Base-by-base conservation (phyloP, 1,140 invertebrate genomes). In the Chrysopa pallens region DNA sequence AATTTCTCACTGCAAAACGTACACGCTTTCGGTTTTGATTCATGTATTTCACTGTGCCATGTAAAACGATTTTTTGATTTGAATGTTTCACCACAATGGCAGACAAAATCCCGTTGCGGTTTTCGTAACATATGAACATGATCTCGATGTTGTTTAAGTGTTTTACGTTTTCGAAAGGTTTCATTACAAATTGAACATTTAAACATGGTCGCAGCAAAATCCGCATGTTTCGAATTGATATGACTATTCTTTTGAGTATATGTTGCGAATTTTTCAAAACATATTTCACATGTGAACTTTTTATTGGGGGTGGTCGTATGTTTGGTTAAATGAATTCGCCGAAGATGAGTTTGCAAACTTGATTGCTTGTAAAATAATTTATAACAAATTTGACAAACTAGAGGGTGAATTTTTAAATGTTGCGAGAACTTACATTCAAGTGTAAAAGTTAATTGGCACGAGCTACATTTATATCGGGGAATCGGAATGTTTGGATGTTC, bases 41-140 rank as follows among this genome's bases (percentile, higher is more conserved):
- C 80, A 60, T 90, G 86, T 0, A 77, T 84, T 59, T 88, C 84
- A 50, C 80, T 76, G 59, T 90, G 85, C 83, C 84, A 87, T 1
- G 72, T 70, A 36, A 87, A 69, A 58, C 85, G 86, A 40, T 80
- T 82, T 55, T 79, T 77, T 17, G 83, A 83, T 48, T 82, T 79
- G 57, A 87, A 76, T 11, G 87, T 71, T 46, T 83, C 78, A 13
- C 84, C 83, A 57, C 84, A 89, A 40, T 76, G 70, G 51, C 80
- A 84, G 51, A 85, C 78, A 53, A 76, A 86, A 56, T 87, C 82
- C 54, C 82, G 80, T 4, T 70, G 49, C 49, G 77, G 76, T 41
- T 70, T 70, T 48, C 78, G 77, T 13, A 74, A 64, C 12, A 78
- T 63, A 52, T 79, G 77, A 55, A 74, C 72, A 6, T 69, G 62